These are phyloP conservation scores for Laupala kohalensis DNA, from an alignment of 1,140 invertebrate genomes.

Conservation along the genomic window DNA sequence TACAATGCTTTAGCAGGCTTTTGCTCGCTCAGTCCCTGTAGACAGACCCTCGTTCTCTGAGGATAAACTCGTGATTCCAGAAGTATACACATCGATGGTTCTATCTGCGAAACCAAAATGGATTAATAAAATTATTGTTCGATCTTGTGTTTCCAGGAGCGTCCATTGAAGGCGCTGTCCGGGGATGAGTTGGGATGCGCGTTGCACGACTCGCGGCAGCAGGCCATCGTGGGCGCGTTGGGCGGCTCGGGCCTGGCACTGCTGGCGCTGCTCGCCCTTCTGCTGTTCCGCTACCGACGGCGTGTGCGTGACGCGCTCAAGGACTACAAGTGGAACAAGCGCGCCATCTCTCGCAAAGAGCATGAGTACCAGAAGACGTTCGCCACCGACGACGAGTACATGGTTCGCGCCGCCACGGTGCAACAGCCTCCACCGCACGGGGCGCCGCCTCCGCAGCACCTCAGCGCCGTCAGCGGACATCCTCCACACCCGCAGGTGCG, in stretches of 20 bases:
- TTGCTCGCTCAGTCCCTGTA: no score
- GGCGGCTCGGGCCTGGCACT: constrained; percentile 52
- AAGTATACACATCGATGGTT: no score
- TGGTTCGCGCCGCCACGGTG: constrained; percentile 36
- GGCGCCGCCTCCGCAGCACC: constrained; percentile 65
- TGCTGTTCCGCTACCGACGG: constrained; percentile 61
- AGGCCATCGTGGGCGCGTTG: constrained; percentile 60
- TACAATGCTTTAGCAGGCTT: no score
- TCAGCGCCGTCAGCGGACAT: constrained; percentile 31
- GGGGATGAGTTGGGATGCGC: constrained; percentile 69
- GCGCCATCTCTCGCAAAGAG: constrained; percentile 61
- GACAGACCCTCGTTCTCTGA: no score
- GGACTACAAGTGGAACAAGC: constrained; percentile 69
- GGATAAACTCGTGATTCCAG: no score
- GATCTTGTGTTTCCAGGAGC: constrained; percentile 27
- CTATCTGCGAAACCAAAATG: no score
- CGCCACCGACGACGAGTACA: constrained; percentile 69
- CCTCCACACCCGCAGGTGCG: constrained; percentile 34
- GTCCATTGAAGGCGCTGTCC: constrained; percentile 48
- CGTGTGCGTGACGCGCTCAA: constrained; percentile 62
- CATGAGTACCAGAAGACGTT: constrained; percentile 79
- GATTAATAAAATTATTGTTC: no score
- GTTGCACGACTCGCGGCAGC: constrained; percentile 55
- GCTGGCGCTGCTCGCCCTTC: constrained; percentile 49
- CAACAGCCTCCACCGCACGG: constrained; percentile 53